These are phyloP conservation scores for Rallus limicola DNA, from an alignment of 2,113 vertebrate species.

Conservation along the genomic window DNA sequence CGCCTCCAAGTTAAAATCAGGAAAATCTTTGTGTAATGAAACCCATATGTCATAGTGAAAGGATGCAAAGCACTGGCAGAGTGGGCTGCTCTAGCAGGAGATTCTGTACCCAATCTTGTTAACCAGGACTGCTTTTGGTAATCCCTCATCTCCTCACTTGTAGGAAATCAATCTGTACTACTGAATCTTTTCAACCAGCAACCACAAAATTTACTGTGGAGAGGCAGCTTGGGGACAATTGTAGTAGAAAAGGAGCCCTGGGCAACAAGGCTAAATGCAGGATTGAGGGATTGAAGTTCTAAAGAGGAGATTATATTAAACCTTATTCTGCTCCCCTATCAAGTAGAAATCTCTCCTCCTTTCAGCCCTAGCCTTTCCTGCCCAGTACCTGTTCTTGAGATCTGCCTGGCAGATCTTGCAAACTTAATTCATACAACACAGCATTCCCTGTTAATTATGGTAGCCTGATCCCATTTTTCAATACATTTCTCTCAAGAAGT, in stretches of 20 bases:
- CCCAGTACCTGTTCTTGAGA: constrained; percentile 36
- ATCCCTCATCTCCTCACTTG: constrained; percentile 80
- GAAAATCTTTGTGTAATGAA: constrained; percentile 82
- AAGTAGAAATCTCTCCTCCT: constrained; percentile 42
- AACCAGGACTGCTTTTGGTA: constrained; percentile 78
- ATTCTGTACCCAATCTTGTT: constrained; percentile 81
- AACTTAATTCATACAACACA: neutral
- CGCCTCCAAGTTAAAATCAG: constrained; percentile 79
- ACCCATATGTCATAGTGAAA: constrained; percentile 81
- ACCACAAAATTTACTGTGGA: constrained; percentile 77
- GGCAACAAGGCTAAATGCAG: constrained; percentile 75
- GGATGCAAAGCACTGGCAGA: constrained; percentile 79
- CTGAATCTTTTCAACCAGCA: constrained; percentile 78
- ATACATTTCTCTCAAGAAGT: neutral
- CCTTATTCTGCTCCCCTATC: constrained; percentile 41
- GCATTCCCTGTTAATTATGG: constrained; percentile 30
- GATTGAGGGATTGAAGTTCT: constrained; percentile 74
- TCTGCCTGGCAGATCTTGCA: neutral
- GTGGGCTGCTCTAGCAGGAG: constrained; percentile 77
- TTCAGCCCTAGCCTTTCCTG: constrained; percentile 52
- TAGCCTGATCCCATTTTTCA: constrained; percentile 20
- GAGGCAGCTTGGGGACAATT: constrained; percentile 76
- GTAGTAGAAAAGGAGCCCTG: constrained; percentile 62
- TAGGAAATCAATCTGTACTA: constrained; percentile 83
- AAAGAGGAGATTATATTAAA: constrained; percentile 75